phyloP scores from a whole-genome alignment of 2,797 vertebrate genomes.

The Lepilemur septentrionalis region DNA sequence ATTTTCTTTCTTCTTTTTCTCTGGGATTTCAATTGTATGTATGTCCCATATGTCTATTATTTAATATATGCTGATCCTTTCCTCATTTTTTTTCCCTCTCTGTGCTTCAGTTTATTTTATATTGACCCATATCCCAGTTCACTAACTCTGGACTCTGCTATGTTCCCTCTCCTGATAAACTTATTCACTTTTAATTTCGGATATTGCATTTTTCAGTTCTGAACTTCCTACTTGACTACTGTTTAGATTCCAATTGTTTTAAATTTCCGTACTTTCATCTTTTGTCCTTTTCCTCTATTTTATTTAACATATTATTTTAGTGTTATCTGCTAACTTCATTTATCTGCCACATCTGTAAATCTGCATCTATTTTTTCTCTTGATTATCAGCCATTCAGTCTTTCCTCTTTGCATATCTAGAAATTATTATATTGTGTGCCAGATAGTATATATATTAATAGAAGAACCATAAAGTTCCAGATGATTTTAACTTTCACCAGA shows the following conservation, averaged over 20 bases:
- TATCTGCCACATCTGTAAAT: neutral
- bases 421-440: neutral
- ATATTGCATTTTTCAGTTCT: constrained; percentile 30
- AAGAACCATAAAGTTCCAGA: neutral
- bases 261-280: neutral
- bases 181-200: neutral
- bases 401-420: neutral
- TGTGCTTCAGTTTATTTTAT: constrained; percentile 1
- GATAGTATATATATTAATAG: neutral
- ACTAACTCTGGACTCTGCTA: neutral
- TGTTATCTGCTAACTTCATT: neutral
- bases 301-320: neutral
- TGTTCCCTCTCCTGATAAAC: neutral
- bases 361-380: neutral
- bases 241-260: neutral
- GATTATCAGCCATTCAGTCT: neutral
- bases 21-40: neutral
- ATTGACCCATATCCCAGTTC: neutral
- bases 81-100: neutral
- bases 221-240: neutral
- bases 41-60: neutral
- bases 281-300: constrained; percentile 2
- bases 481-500: neutral
- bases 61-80: neutral
- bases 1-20: neutral